A percentile compares a stretch with the other conserved stretches of the same genome.
phyloP scores from a whole-genome alignment of 30 jellyfish, hydroid and myxozoan species.

The Calvadosia cruxmelitensis region DNA sequence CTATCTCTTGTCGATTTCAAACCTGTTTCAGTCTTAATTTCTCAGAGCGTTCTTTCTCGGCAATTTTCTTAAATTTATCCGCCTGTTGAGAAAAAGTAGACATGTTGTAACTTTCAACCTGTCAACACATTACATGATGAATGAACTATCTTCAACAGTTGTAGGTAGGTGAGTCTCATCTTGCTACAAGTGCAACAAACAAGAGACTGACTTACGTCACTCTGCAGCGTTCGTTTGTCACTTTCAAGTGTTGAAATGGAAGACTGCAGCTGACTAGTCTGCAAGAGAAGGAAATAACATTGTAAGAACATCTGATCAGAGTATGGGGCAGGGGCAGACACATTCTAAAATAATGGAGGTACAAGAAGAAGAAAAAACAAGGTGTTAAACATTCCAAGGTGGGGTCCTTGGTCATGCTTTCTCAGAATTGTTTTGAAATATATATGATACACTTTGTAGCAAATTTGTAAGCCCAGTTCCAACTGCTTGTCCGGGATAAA shows the following conservation, averaged over 20 bases:
- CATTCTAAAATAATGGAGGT: neutral
- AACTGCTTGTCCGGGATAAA: too few species aligned
- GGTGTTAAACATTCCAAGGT: too few species aligned
- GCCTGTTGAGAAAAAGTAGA: constrained; percentile 9
- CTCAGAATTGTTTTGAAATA: too few species aligned
- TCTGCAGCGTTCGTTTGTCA: constrained; percentile 56
- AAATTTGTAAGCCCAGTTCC: too few species aligned
- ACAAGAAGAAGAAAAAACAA: neutral
- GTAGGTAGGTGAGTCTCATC: too few species aligned
- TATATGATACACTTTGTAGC: too few species aligned
- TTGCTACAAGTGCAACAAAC: too few species aligned
- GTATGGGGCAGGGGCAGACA: too few species aligned
- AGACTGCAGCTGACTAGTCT: constrained; percentile 46
- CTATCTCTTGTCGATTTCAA: too few species aligned
- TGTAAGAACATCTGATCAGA: too few species aligned
- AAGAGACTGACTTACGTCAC: constrained; percentile 68
- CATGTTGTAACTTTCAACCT: neutral
- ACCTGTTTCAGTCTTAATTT: constrained; percentile 69
- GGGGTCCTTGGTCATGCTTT: too few species aligned
- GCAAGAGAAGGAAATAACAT: neutral
- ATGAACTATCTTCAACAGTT: too few species aligned
- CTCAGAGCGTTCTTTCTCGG: constrained; percentile 60
- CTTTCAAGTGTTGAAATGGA: constrained; percentile 37
- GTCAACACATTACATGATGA: neutral
- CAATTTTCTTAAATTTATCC: constrained; percentile 56